Conservation (phyloP, 2,888 invertebrate genomes). For the Cephalotes varians region DNA sequence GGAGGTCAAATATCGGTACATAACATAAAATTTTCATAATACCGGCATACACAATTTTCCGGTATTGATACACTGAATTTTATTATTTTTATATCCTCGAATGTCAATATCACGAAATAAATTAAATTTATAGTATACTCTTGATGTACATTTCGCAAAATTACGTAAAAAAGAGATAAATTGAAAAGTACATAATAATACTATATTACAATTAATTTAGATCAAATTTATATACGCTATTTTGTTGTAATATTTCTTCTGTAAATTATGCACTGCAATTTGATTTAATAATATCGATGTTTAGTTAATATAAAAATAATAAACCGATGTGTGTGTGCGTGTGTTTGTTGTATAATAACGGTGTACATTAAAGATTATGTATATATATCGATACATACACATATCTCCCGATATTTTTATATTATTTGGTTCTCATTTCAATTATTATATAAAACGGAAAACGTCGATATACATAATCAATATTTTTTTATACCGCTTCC, state of each 20-base stretch:
- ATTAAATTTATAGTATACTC: neutral
- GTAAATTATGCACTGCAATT: neutral
- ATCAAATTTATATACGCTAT: neutral
- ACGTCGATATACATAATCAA: neutral
- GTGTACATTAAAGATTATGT: no score
- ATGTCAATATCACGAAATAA: neutral
- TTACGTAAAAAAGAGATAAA: neutral
- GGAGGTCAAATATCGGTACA: neutral
- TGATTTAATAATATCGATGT: neutral
- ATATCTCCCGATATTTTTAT: neutral
- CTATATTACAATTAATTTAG: neutral
- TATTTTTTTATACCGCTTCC: neutral
- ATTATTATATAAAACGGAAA: neutral
- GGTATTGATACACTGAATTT: neutral
- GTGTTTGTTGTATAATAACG: neutral
- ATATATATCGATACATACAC: neutral
- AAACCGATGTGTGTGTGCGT: neutral
- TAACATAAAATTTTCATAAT: conserved; percentile 14
- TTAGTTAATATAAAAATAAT: neutral
- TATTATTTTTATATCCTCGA: neutral
- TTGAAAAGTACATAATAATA: neutral
- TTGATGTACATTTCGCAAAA: neutral
- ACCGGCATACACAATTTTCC: neutral
- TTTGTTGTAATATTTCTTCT: neutral
- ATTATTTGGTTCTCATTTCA: neutral